A percentile compares a stretch with the other conserved stretches of the same genome.
These are phyloP conservation scores for Eremophila alpestris DNA, from an alignment of 2,797 vertebrate species.

Conservation along the genomic window DNA sequence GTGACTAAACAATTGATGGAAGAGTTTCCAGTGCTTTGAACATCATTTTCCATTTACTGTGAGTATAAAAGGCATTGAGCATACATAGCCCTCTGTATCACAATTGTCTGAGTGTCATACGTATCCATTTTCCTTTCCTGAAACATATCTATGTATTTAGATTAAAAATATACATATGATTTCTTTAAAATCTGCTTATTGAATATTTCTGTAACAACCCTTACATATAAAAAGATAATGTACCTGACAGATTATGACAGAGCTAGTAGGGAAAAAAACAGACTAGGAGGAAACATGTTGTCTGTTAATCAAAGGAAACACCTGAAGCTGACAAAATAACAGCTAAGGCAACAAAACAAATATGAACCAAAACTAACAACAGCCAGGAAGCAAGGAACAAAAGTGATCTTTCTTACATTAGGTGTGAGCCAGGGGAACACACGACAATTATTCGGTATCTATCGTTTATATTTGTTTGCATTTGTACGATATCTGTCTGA, in stretches of 20 bases:
- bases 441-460: not conserved
- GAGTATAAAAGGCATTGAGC: slow-evolving; percentile 1
- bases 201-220: not conserved
- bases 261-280: not conserved
- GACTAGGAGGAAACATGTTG: not conserved
- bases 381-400: not conserved
- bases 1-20: slow-evolving; percentile 53
- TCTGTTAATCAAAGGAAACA: slow-evolving; percentile 48
- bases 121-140: not conserved
- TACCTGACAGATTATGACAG: slow-evolving; percentile 23
- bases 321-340: slow-evolving; percentile 34
- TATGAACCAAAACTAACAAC: not conserved
- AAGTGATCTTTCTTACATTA: not conserved
- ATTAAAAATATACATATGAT: not conserved
- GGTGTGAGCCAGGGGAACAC: not conserved
- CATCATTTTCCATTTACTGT: slow-evolving; percentile 38
- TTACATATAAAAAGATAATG: not conserved
- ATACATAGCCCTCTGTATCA: slow-evolving; percentile 10
- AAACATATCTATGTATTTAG: not conserved
- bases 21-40: slow-evolving; percentile 3
- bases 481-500: not conserved
- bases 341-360: slow-evolving; percentile 25
- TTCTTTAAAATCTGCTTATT: not conserved
- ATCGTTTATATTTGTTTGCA: not conserved
- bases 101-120: slow-evolving; percentile 18